Evolutionary conservation across 1,140 invertebrate genomes (phyloP).

Genomic region (Temnothorax longispinosus): DNA sequence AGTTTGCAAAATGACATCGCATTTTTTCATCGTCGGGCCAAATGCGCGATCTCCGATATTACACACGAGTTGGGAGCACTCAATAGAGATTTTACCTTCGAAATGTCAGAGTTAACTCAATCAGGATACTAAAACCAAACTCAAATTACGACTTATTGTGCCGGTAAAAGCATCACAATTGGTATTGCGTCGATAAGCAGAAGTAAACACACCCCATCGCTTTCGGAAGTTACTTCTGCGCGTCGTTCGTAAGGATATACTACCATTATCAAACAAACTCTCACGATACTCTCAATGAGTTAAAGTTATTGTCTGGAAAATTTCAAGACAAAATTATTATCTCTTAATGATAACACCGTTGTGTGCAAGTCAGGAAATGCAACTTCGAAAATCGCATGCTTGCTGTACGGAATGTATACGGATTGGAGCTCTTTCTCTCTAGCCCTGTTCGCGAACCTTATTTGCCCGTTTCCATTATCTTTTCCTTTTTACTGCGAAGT

Average conservation of each 20-base stretch:
- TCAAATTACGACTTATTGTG: constrained; percentile 15
- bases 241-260: not conserved
- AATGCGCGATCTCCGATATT: constrained; percentile 26
- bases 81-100: constrained; percentile 30
- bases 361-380: not conserved
- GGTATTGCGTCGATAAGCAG: constrained; percentile 21
- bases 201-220: constrained; percentile 32
- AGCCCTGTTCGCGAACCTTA: constrained; percentile 17
- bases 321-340: not conserved
- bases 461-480: constrained; percentile 54
- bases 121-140: constrained; percentile 17
- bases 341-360: not conserved
- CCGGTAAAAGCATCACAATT: constrained; percentile 26
- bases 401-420: not conserved
- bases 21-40: not conserved
- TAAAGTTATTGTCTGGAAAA: not conserved
- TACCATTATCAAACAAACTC: not conserved
- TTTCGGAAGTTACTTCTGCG: constrained; percentile 20
- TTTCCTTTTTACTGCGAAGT: constrained; percentile 54
- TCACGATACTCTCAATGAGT: not conserved
- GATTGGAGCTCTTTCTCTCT: not conserved
- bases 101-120: constrained; percentile 44
- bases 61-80: not conserved
- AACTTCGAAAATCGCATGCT: not conserved
- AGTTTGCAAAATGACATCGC: not conserved